phyloP scores from a whole-genome alignment of 2,797 vertebrate species.

The Choloepus didactylus region DNA sequence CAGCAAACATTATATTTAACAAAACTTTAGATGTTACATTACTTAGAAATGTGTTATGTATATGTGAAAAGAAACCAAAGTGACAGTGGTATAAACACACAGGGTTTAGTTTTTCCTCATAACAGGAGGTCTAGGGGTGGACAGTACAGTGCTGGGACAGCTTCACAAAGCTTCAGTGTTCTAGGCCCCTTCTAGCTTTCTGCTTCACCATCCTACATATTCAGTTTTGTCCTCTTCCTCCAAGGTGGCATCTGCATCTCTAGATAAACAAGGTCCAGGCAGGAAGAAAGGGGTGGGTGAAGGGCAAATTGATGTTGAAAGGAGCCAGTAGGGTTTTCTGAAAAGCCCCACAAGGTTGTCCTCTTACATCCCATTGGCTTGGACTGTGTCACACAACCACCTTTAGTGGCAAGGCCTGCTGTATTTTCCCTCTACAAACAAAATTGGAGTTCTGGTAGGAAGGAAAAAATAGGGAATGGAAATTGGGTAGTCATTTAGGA shows the following conservation, averaged over 20 bases:
- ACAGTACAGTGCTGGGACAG: no score
- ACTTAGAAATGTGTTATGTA: neutral
- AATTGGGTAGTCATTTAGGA: neutral
- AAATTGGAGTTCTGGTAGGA: neutral
- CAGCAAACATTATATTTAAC: neutral
- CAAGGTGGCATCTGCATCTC: neutral
- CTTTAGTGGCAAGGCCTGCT: neutral
- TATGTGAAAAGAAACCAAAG: neutral
- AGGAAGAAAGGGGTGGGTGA: neutral
- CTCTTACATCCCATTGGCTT: neutral
- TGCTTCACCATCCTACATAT: neutral
- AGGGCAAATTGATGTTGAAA: neutral
- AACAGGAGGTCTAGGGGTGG: neutral
- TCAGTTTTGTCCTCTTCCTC: neutral
- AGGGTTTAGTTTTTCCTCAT: neutral
- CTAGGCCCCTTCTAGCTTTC: neutral
- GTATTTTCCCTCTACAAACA: neutral
- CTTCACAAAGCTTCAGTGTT: neutral
- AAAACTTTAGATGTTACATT: neutral
- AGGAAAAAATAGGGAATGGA: neutral
- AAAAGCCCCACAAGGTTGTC: accelerated
- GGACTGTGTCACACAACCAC: neutral
- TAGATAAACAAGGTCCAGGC: neutral
- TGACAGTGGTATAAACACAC: neutral
- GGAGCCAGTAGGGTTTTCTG: neutral